Evolutionary conservation across 2,888 invertebrate genomes (phyloP).

Genomic region (Leptinotarsa rubiginosa): DNA sequence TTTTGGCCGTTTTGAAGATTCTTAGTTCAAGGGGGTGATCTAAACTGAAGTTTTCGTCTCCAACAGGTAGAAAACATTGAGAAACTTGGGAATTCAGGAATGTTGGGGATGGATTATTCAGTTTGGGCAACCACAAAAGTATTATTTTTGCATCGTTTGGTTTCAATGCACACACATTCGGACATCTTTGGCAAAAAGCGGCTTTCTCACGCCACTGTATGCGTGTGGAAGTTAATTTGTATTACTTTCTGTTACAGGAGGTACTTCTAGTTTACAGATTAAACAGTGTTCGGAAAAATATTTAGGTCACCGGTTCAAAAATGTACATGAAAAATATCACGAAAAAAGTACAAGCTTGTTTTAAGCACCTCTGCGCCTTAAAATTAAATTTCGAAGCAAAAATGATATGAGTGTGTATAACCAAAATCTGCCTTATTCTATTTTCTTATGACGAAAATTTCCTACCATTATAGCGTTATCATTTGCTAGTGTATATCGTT

Average conservation of each 20-base stretch:
- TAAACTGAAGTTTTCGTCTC: not conserved
- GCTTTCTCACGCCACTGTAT: slow-evolving; percentile 50
- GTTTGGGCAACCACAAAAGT: slow-evolving; percentile 23
- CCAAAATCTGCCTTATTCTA: slow-evolving; percentile 79
- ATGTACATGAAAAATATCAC: slow-evolving; percentile 69
- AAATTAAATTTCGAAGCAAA: slow-evolving; percentile 71
- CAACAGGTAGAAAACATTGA: not conserved
- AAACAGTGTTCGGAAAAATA: slow-evolving; percentile 66
- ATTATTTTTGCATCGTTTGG: slow-evolving; percentile 59
- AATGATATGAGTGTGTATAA: slow-evolving; percentile 72
- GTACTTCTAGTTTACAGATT: slow-evolving; percentile 62
- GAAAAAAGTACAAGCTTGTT: slow-evolving; percentile 80
- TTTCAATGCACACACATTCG: slow-evolving; percentile 68
- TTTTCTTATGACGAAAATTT: slow-evolving; percentile 72
- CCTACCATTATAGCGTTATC: slow-evolving; percentile 69
- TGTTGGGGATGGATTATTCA: slow-evolving; percentile 15
- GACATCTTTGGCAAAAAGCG: slow-evolving; percentile 57
- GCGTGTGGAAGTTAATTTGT: slow-evolving; percentile 60
- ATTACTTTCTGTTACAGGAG: slow-evolving; percentile 64
- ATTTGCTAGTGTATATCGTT: slow-evolving; percentile 68
- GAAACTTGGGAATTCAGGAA: not conserved
- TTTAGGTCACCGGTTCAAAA: slow-evolving; percentile 72
- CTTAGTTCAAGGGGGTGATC: not conserved
- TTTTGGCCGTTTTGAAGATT: slow-evolving; percentile 35
- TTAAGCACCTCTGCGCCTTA: slow-evolving; percentile 81